These are phyloP conservation scores for Leiothrix lutea DNA, from an alignment of 2,113 vertebrate species.

Conservation along the genomic window DNA sequence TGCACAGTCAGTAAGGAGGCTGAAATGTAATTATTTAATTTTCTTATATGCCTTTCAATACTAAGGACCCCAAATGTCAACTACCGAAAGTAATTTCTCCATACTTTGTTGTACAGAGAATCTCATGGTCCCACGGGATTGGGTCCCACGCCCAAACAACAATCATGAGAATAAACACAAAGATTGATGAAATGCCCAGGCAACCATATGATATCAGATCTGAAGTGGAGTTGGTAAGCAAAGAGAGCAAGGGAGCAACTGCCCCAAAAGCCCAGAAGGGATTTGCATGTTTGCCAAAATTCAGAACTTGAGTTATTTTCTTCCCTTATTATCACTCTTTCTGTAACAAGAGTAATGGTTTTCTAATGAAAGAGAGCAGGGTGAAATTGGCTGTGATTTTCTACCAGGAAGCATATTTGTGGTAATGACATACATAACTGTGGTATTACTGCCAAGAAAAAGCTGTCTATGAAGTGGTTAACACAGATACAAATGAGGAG, in stretches of 20 bases:
- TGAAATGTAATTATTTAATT: neutral
- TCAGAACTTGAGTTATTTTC: neutral
- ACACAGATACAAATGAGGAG: neutral
- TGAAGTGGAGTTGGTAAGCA: neutral
- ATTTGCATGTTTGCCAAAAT: neutral
- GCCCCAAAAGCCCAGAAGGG: neutral
- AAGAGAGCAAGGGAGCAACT: neutral
- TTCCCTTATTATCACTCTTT: neutral
- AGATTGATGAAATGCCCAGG: neutral
- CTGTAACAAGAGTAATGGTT: neutral
- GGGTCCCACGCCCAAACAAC: accelerated
- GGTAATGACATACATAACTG: neutral
- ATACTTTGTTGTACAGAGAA: neutral
- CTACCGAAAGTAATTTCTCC: neutral
- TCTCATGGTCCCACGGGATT: no score
- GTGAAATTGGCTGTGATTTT: neutral
- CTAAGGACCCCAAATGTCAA: neutral
- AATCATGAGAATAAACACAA: neutral
- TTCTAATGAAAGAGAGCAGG: neutral
- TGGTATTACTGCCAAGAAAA: neutral
- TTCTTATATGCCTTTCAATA: neutral
- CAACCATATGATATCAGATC: neutral
- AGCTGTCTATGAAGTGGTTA: neutral
- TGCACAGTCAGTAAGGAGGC: neutral
- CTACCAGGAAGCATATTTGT: neutral